Base-by-base conservation (phyloP, 2,888 invertebrate species). In the Tenthredo notha region DNA sequence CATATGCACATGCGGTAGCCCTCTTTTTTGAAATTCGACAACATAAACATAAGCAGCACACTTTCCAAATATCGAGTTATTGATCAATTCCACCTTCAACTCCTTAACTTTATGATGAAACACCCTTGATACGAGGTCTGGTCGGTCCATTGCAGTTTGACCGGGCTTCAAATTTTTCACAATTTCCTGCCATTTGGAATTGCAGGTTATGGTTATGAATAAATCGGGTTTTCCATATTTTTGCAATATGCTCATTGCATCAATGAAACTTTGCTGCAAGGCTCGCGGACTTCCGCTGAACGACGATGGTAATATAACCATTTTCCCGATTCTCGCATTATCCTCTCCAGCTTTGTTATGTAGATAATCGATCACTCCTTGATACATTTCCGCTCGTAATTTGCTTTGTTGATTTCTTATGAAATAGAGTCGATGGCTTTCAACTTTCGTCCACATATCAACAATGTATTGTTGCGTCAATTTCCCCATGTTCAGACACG, bases 231-330 rank as follows among this genome's bases (percentile, higher is more conserved):
- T n/a, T n/a, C n/a, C n/a, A n/a, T n/a, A n/a, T n/a, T n/a, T n/a
- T n/a, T n/a, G n/a, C n/a, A n/a, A n/a, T n/a, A n/a, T 93, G 15
- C 92, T 87, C 93, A 94, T 94, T 0, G 93, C 91, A 89, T 94
- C 93, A 85, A 93, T 91, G 87, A 90, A 92, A 40, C 90, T 88
- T 89, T 93, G 90, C 40, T 89, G 87, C 90, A 92, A 89, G 33
- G 88, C 86, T 33, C 92, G 86, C 18, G 92, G 92, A 61, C 90
- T 85, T 4, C 92, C 91, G n/a, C 84, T 75, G 87, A 91, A 93
- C 25, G 91, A 87, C 25, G 91, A 90, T 58, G 92, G 91, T 72
- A 92, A 87, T 78, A 92, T 90, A 33, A 91, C 87, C 77, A 89
- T 87, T n/a, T n/a, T n/a, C 70, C 92, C 92, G 75, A 88, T 86